These are phyloP conservation scores for Orchesella cincta DNA, from an alignment of 1,140 invertebrate genomes.

Conservation along the genomic window DNA sequence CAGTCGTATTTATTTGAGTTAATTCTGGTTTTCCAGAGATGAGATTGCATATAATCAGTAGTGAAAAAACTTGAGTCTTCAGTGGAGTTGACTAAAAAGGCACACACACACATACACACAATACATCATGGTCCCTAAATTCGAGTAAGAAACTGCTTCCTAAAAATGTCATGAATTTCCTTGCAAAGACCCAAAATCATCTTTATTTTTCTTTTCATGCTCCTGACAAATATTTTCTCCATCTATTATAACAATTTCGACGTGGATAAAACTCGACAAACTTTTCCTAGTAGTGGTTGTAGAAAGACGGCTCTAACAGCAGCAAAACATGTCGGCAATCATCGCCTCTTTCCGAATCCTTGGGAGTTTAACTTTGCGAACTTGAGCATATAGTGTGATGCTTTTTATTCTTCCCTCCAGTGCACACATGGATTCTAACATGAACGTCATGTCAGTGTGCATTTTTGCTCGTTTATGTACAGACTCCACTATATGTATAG, in stretches of 20 bases:
- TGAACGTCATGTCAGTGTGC: not conserved
- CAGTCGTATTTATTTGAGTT: too few relatives aligned
- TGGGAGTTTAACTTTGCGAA: constrained; percentile 16
- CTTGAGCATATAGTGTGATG: not conserved
- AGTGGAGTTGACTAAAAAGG: not conserved
- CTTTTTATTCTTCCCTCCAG: not conserved
- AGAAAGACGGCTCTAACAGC: not conserved
- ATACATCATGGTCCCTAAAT: not conserved
- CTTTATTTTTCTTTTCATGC: not conserved
- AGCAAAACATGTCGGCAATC: not conserved
- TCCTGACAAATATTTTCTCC: not conserved
- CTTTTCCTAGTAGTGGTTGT: not conserved
- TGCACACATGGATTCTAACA: not conserved
- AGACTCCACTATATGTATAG: not conserved
- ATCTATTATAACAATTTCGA: not conserved
- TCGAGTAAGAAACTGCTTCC: not conserved
- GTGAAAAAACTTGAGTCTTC: too few relatives aligned
- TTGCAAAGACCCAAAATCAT: not conserved
- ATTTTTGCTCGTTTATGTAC: not conserved
- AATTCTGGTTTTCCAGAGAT: too few relatives aligned
- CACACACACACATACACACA: not conserved
- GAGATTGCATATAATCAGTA: too few relatives aligned
- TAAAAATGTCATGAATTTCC: not conserved
- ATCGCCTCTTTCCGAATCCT: constrained; percentile 17
- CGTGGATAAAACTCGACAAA: not conserved